Evolutionary conservation across 2,113 vertebrate genomes (phyloP).

Genomic region (Lepus timidus): DNA sequence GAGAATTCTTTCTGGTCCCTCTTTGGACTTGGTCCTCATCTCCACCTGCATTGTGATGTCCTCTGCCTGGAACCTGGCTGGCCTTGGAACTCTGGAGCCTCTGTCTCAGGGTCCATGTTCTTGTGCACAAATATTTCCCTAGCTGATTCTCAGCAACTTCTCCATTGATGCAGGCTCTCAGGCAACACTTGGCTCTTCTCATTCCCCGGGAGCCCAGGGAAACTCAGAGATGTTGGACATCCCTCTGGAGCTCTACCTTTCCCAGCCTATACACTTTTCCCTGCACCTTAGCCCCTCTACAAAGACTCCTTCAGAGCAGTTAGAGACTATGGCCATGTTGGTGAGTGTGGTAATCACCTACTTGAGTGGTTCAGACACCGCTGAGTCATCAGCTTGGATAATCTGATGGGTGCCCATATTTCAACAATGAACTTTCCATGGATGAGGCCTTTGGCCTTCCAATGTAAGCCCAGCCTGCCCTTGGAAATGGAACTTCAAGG

Average conservation of each 20-base stretch:
- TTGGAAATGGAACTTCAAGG: background rate
- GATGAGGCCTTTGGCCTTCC: background rate
- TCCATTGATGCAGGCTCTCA: background rate
- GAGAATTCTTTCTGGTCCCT: background rate
- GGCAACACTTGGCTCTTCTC: background rate
- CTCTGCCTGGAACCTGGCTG: background rate
- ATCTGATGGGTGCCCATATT: no score
- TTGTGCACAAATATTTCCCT: background rate
- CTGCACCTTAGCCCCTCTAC: background rate
- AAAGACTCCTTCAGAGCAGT: background rate
- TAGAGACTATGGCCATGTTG: no score
- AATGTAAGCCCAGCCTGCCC: background rate
- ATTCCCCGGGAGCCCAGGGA: background rate
- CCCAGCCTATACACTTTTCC: fast-evolving
- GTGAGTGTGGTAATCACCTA: background rate
- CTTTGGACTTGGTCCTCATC: background rate
- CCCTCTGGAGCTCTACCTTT: background rate
- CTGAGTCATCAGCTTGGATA: background rate
- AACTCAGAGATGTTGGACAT: background rate
- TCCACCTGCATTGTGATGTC: background rate
- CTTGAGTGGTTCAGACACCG: background rate
- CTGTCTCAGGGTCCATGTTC: background rate
- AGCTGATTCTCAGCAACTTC: background rate
- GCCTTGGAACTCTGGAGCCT: background rate
- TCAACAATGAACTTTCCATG: background rate